Conservation (phyloP, 2,113 vertebrate species). For the Chloropsis cyanopogon region DNA sequence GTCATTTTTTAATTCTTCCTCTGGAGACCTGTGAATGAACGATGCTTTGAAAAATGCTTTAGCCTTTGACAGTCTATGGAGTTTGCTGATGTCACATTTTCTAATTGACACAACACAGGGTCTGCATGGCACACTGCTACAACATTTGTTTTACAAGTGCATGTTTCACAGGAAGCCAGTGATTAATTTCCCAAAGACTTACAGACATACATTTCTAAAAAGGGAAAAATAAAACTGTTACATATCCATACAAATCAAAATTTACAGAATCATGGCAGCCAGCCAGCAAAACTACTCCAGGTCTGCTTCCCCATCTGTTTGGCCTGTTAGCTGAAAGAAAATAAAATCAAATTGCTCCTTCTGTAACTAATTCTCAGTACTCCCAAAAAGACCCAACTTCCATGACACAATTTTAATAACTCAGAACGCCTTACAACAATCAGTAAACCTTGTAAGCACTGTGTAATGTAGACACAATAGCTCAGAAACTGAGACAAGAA, state of each 20-base stretch:
- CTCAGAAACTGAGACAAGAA: background rate
- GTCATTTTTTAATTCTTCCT: background rate
- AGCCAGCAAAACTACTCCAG: conserved; percentile 73
- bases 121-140: background rate
- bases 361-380: conserved; percentile 73
- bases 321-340: conserved; percentile 71
- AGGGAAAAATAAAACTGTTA: conserved; percentile 74
- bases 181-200: conserved; percentile 66
- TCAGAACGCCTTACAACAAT: conserved; percentile 56
- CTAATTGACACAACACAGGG: conserved; percentile 51
- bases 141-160: conserved; percentile 46
- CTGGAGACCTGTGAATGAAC: background rate
- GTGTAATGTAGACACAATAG: background rate
- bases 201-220: conserved; percentile 69
- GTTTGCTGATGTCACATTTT: conserved; percentile 18
- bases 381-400: conserved; percentile 56
- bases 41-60: background rate
- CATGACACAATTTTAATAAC: conserved; percentile 61
- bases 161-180: conserved; percentile 64
- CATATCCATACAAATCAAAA: conserved; percentile 76
- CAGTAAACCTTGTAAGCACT: conserved; percentile 48
- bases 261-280: conserved; percentile 72
- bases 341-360: conserved; percentile 77
- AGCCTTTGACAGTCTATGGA: conserved; percentile 15
- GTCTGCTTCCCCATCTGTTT: conserved; percentile 78